Conservation (phyloP, 2,113 vertebrate species). For the Pan paniscus region DNA sequence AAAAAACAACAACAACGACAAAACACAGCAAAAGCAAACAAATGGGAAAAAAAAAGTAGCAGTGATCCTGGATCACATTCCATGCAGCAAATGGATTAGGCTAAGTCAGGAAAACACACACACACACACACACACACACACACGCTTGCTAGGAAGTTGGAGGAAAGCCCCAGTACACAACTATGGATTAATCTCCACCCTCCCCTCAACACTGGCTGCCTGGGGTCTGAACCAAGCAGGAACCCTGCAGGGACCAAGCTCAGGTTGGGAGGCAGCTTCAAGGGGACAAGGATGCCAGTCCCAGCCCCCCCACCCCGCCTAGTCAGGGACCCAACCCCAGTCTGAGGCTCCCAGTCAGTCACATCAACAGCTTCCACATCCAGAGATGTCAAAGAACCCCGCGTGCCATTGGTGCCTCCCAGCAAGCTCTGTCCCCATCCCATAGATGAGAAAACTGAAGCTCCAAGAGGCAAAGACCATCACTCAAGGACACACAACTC, state of each 20-base stretch:
- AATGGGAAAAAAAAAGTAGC: not conserved
- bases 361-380: too few species aligned
- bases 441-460: not conserved
- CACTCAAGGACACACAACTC: not conserved
- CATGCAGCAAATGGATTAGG: rapidly evolving
- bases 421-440: not conserved
- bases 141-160: rapidly evolving
- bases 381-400: not conserved
- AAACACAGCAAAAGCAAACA: not conserved
- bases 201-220: not conserved
- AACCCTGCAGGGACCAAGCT: not conserved
- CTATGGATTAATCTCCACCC: not conserved
- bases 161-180: not conserved
- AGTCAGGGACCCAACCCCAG: too few species aligned
- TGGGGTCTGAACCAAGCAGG: not conserved
- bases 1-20: not conserved
- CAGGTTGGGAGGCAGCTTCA: not conserved
- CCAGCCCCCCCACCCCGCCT: not conserved
- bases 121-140: not conserved
- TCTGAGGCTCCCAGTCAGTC: not conserved
- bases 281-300: not conserved
- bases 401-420: rapidly evolving
- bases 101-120: not conserved
- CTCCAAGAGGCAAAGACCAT: not conserved
- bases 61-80: not conserved